Base-by-base conservation (phyloP, 2,113 vertebrate genomes). In the Sisor rabdophorus region DNA sequence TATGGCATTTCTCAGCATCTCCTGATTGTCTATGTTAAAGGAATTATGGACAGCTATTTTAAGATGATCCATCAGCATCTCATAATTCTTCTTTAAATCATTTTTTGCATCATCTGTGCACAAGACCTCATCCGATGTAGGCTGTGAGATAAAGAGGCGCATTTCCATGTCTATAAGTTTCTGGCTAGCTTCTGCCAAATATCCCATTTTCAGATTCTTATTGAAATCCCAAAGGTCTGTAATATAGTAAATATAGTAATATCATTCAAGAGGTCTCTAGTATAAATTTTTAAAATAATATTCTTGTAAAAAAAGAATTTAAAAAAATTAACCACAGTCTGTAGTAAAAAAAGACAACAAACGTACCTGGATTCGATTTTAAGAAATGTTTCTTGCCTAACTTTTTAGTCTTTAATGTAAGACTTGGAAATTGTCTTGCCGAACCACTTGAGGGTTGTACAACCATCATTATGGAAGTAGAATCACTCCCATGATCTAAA, bases 121-220 rank as follows among this genome's bases (percentile, higher is more conserved):
- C 77, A 82, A 74, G 82, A 85, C 89, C 13, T 84, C 84, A 48
- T 87, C 88, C 4, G 84, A 48, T 85, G 64, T 89, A 78, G 65
- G 53, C 12, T 69, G 17, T 65, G 75, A 88, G 48, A 26, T 78
- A 13, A 83, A 90, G 32, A 92, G 76, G 71, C 79, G 81, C 53
- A 87, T 89, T 85, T 97, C 94, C 76, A 90, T 84, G 71, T 54
- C 10, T 67, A 95, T 85, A 68, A 98, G 87, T 74, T 82, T 85
- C 50, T 82, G 84, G 32, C 87, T 71, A 22, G 87, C 78, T 67
- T 87, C 77, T 55, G 80, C 84, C 71, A 90, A 30, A 54, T 8
- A 32, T 2, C 72, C 28, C 60, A 72, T 10, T 52, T 80, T 24
- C 36, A 87, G 71, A 60, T 79, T 78, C 59, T 81, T 79, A 64